Percentiles rank a stretch among this genome's conserved stretches.
Evolutionary conservation across 2,113 vertebrate species (phyloP).

Genomic region (Tringa solitaria): DNA sequence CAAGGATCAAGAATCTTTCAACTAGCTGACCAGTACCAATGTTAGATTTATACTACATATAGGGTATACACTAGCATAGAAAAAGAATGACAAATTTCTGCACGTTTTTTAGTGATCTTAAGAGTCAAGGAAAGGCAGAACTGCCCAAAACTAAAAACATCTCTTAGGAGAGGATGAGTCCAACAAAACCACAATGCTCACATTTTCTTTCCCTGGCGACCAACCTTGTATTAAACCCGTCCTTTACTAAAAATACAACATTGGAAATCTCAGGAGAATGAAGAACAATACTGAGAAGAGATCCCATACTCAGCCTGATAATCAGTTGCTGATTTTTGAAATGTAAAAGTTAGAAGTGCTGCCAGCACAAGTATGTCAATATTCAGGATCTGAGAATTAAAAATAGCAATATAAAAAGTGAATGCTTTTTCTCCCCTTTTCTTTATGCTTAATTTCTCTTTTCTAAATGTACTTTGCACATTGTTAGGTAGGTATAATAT

Average conservation of each 20-base stretch:
- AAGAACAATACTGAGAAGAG: background rate
- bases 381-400: conserved; percentile 10
- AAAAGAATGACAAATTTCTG: background rate
- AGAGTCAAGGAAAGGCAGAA: background rate
- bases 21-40: background rate
- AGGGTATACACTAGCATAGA: background rate
- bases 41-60: background rate
- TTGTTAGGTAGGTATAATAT: conserved; percentile 61
- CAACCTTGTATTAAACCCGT: background rate
- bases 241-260: background rate
- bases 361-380: background rate
- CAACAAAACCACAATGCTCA: background rate
- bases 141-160: background rate
- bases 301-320: background rate
- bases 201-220: background rate
- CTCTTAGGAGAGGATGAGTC: background rate
- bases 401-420: conserved; percentile 16
- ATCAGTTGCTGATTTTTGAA: background rate
- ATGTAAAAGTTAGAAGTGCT: background rate
- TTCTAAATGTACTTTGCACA: conserved; percentile 49
- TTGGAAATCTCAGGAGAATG: background rate
- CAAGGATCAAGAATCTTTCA: background rate
- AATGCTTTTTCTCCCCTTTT: background rate
- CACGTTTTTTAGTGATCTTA: background rate
- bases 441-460: conserved; percentile 50